These are phyloP conservation scores for Zalophus californianus DNA, from an alignment of 2,797 vertebrate genomes.

Conservation along the genomic window DNA sequence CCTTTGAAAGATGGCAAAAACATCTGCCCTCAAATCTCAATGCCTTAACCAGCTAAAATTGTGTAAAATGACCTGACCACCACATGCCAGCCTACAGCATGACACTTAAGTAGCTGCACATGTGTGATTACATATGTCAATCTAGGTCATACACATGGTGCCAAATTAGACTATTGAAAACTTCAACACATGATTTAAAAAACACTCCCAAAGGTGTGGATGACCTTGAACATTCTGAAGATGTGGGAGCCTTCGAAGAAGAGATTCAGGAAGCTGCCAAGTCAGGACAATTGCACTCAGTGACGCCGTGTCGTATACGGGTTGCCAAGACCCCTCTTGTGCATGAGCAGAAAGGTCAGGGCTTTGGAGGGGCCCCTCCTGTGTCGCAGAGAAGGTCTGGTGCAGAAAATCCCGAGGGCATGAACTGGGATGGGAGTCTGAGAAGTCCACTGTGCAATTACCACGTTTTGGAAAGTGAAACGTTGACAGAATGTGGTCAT, in stretches of 20 bases:
- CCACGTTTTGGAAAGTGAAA: background rate
- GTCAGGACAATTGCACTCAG: background rate
- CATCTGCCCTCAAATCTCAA: background rate
- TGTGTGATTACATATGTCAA: fast-evolving
- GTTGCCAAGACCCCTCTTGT: background rate
- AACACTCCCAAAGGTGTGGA: background rate
- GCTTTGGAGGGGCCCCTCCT: background rate
- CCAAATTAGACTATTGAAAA: background rate
- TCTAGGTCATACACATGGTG: background rate
- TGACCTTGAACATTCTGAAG: background rate
- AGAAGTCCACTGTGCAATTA: background rate
- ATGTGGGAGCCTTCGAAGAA: background rate
- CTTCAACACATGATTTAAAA: background rate
- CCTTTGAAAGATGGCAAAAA: background rate
- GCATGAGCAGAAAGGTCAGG: background rate
- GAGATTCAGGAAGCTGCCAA: background rate
- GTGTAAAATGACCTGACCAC: background rate
- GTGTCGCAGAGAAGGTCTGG: background rate
- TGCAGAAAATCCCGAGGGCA: background rate
- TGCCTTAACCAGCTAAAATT: background rate
- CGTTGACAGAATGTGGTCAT: background rate
- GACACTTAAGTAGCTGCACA: background rate
- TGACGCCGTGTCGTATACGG: background rate
- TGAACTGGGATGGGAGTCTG: background rate
- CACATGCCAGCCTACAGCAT: background rate